Evolutionary conservation across 2,113 vertebrate genomes (phyloP).

Genomic region (Tachuris rubrigastra): DNA sequence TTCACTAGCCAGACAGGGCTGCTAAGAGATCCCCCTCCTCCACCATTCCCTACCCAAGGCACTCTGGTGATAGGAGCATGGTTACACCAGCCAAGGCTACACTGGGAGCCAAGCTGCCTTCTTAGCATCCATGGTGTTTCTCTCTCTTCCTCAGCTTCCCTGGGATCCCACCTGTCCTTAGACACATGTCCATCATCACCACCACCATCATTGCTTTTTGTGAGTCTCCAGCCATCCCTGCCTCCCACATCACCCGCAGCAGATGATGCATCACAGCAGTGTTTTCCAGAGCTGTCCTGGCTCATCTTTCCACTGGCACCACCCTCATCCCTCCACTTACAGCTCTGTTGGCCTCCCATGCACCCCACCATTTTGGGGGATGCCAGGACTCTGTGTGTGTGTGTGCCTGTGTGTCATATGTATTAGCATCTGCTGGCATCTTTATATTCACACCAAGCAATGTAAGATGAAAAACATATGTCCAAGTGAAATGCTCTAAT

Average conservation of each 20-base stretch:
- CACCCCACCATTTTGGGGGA: background rate
- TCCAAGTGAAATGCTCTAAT: constrained; percentile 22
- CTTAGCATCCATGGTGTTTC: background rate
- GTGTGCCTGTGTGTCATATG: constrained; percentile 26
- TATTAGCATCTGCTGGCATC: constrained; percentile 21
- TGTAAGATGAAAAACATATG: constrained; percentile 18
- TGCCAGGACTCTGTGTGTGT: background rate
- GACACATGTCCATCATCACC: background rate
- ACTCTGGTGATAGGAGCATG: background rate
- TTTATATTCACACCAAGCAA: background rate
- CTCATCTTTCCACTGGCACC: background rate
- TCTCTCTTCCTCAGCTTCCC: background rate
- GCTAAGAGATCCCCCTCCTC: background rate
- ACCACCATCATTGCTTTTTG: background rate
- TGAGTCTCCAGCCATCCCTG: background rate
- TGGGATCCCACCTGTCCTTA: background rate
- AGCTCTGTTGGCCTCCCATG: background rate
- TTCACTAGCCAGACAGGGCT: background rate
- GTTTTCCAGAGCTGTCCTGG: background rate
- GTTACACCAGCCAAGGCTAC: background rate
- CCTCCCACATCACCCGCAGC: background rate
- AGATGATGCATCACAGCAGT: background rate
- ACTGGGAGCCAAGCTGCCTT: background rate
- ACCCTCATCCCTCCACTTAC: background rate
- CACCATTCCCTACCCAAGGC: background rate